Base-by-base conservation (phyloP, 1,140 invertebrate genomes). In the Dufourea novaeangliae region DNA sequence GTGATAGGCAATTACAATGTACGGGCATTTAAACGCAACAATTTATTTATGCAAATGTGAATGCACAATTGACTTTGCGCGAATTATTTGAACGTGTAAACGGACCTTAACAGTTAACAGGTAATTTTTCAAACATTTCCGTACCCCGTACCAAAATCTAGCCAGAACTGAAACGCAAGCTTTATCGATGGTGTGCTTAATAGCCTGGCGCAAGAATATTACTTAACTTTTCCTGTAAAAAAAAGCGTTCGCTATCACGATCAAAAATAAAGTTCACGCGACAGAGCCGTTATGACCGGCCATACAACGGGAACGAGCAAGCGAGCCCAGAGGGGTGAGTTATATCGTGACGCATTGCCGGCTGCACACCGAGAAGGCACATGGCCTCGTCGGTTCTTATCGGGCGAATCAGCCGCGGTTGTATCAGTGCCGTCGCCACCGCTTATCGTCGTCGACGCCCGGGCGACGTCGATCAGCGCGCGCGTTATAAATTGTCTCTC, bases 331-430 rank as follows among this genome's bases (percentile, higher is more conserved):
- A 39, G 71, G 29, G 29, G 41, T 59, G 69, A 78, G 64, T 75
- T 85, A 84, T 85, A 84, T 85, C 79, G 79, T 74, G 82, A 84
- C 79, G 78, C 71, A 80, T 82, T 84, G 83, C 75, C 75, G 68
- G 69, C 12, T 78, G 74, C 79, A 78, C 6, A 25, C 56, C 20
- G 25, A 67, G 20, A 68, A 39, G 12, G 81, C 81, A 59, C 82
- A 75, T 70, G 81, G 50, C 52, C 75, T 25, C 34, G 32, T n/a
- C 66, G n/a, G 54, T 68, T 57, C 70, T 85, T 85, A 85, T 85
- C 83, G 59, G 11, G 39, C 50, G 52, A 81, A 85, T 85, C 82
- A 39, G 57, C 3, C 27, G 22, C 17, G 29, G 61, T 52, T 66
- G 61, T 79, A 73, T 79, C 77, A 73, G n/a, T 54, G 61, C 37